Evolutionary conservation across 2,113 vertebrate species (phyloP).

Genomic region (Xiphias gladius): DNA sequence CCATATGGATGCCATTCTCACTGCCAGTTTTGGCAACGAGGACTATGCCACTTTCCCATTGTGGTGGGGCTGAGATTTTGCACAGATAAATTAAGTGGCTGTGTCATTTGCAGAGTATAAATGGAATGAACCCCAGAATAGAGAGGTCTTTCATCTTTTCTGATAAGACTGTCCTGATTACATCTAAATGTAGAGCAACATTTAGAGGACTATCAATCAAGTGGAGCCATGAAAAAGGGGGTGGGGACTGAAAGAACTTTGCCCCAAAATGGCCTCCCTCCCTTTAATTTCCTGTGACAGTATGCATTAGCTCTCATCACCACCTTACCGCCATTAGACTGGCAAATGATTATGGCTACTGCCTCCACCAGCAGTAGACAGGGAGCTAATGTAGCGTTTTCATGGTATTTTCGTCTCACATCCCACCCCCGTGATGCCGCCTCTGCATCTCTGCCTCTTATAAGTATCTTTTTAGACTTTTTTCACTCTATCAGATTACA

Average conservation of each 20-base stretch:
- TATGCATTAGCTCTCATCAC: slow-evolving; percentile 78
- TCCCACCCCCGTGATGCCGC: slow-evolving; percentile 49
- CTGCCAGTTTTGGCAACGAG: slow-evolving; percentile 53
- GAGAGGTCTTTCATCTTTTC: slow-evolving; percentile 86
- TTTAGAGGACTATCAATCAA: slow-evolving; percentile 86
- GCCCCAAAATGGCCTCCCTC: slow-evolving; percentile 75
- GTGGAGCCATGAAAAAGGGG: slow-evolving; percentile 64
- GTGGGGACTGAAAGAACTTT: slow-evolving; percentile 72
- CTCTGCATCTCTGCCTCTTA: slow-evolving; percentile 74
- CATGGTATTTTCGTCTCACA: slow-evolving; percentile 68
- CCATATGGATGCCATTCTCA: slow-evolving; percentile 50
- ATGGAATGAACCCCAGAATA: slow-evolving; percentile 85
- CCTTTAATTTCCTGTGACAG: slow-evolving; percentile 81
- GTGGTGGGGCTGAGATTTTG: slow-evolving; percentile 58
- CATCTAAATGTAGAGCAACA: slow-evolving; percentile 87
- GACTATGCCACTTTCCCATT: slow-evolving; percentile 65
- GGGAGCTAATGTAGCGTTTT: slow-evolving; percentile 75
- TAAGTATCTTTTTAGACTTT: slow-evolving; percentile 79
- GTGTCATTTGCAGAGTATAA: slow-evolving; percentile 81
- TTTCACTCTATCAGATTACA: slow-evolving; percentile 79
- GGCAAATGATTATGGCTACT: slow-evolving; percentile 73
- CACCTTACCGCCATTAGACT: slow-evolving; percentile 74
- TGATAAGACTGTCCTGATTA: slow-evolving; percentile 86
- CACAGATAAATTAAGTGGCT: slow-evolving; percentile 83
- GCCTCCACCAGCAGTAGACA: slow-evolving; percentile 60